These are phyloP conservation scores for Agriopis marginaria DNA, from an alignment of 2,888 invertebrate genomes.

Conservation along the genomic window DNA sequence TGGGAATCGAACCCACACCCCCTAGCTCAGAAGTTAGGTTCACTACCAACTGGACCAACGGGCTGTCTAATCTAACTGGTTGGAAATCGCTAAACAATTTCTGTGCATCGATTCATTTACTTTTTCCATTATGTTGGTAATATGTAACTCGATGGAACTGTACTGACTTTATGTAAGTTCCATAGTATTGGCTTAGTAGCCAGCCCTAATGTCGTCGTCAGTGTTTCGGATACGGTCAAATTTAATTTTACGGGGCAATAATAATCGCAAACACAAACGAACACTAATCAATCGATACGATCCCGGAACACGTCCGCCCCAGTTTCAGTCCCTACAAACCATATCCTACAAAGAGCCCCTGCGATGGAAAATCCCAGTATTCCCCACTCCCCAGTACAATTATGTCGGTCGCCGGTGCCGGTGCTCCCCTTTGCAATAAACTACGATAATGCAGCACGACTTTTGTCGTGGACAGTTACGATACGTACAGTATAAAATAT, in stretches of 20 bases:
- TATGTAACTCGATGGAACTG: no score
- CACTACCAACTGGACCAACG: no score
- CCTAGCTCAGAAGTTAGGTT: no score
- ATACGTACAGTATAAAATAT: not conserved
- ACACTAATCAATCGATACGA: not conserved
- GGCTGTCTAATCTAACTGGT: no score
- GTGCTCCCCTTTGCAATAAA: conserved; percentile 14
- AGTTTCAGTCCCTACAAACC: conserved; percentile 1
- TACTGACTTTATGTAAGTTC: no score
- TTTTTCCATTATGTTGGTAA: no score
- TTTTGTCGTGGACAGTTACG: not conserved
- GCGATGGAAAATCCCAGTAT: conserved; percentile 22
- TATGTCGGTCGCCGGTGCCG: not conserved
- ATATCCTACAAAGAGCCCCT: not conserved
- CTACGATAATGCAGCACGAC: conserved; percentile 7
- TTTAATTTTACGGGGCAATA: no score
- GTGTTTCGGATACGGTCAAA: no score
- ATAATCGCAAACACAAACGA: not conserved
- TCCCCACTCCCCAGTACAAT: conserved; percentile 15
- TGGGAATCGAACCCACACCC: no score
- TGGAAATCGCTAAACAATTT: not conserved
- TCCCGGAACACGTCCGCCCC: conserved; percentile 13
- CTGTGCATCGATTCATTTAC: not conserved
- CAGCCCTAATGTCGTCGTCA: no score
- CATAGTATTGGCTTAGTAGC: no score